Evolutionary conservation across 2,888 invertebrate species (phyloP).

Genomic region (Pomacea canaliculata): DNA sequence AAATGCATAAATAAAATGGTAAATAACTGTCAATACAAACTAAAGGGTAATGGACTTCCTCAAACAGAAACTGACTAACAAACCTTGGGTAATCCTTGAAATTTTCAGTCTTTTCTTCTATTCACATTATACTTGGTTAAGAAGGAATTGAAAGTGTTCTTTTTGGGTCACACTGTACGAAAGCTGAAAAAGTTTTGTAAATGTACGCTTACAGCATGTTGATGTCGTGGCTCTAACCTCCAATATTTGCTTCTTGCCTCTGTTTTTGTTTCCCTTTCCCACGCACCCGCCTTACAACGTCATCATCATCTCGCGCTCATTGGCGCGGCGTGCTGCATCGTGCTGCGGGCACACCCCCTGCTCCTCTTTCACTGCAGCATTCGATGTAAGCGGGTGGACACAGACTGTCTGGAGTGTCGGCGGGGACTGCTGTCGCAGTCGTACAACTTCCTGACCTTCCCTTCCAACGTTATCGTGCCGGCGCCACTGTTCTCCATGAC

Average conservation of each 20-base stretch:
- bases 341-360: background rate
- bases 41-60: too few relatives aligned
- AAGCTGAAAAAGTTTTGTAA: too few relatives aligned
- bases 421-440: constrained; percentile 87
- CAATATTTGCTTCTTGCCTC: background rate
- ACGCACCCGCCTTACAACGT: background rate
- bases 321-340: background rate
- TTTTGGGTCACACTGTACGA: too few relatives aligned
- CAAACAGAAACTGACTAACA: too few relatives aligned
- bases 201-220: background rate
- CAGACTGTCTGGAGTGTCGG: constrained; percentile 82
- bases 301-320: background rate
- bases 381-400: constrained; percentile 82
- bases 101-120: too few relatives aligned
- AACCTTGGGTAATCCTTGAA: too few relatives aligned
- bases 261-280: background rate
- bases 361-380: constrained; percentile 47
- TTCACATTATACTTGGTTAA: too few relatives aligned
- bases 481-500: constrained; percentile 88
- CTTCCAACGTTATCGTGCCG: constrained; percentile 74
- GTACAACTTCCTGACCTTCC: constrained; percentile 93
- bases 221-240: background rate
- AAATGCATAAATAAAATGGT: too few relatives aligned
- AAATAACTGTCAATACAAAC: too few relatives aligned
- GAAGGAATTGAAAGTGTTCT: too few relatives aligned